Conservation (phyloP, 1,140 invertebrate genomes). For the Heliconius hewitsoni region DNA sequence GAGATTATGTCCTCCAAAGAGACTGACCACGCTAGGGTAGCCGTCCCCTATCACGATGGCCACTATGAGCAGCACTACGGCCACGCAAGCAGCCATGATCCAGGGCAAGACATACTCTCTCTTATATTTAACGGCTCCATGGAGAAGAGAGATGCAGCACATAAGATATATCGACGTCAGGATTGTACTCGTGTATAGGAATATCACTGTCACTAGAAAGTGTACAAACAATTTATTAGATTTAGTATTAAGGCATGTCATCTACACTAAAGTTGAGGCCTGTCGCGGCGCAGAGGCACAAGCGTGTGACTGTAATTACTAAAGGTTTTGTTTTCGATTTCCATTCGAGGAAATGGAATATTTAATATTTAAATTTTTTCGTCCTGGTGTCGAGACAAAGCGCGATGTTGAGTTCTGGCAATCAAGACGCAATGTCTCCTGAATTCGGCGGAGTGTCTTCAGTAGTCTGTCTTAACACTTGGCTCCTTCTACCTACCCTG, state of each 20-base stretch:
- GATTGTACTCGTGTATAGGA: slow-evolving; percentile 72
- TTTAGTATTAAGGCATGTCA: not conserved
- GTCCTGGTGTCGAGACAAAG: too few species aligned
- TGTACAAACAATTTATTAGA: not conserved
- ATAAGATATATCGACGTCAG: slow-evolving; percentile 70
- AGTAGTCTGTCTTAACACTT: too few species aligned
- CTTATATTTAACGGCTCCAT: slow-evolving; percentile 71
- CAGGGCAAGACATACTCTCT: slow-evolving; percentile 72
- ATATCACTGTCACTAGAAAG: slow-evolving; percentile 71
- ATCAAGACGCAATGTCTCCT: too few species aligned
- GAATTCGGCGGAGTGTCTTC: too few species aligned
- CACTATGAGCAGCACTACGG: slow-evolving; percentile 57
- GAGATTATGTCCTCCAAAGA: slow-evolving; percentile 67
- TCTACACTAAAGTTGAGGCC: too few species aligned
- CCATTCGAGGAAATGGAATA: too few species aligned
- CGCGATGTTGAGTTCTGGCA: too few species aligned
- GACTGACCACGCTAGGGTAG: slow-evolving; percentile 63
- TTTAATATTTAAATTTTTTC: too few species aligned
- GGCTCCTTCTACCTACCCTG: too few species aligned
- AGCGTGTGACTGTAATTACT: too few species aligned
- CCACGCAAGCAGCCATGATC: slow-evolving; percentile 68
- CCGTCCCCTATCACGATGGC: slow-evolving; percentile 63
- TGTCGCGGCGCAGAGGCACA: too few species aligned
- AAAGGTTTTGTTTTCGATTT: too few species aligned
- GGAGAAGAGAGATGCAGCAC: slow-evolving; percentile 71